A percentile compares a stretch with the other conserved stretches of the same genome.
Evolutionary conservation across 2,888 invertebrate species (phyloP).

Genomic region (Thysanoteuthis rhombus): DNA sequence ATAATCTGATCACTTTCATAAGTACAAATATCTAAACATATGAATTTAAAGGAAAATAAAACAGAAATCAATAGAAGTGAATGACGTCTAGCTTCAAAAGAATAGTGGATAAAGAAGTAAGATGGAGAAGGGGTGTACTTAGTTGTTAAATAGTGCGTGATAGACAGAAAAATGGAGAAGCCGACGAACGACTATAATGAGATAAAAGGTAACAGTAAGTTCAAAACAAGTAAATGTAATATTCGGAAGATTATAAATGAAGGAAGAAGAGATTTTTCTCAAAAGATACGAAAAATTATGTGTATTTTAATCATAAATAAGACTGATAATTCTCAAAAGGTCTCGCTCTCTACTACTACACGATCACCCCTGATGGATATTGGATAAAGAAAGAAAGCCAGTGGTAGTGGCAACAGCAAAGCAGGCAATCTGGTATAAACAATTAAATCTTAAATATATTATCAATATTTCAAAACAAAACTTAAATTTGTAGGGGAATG

Average conservation of each 20-base stretch:
- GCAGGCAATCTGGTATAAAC: not conserved
- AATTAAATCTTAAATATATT: not conserved
- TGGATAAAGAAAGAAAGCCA: not conserved
- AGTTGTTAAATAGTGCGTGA: constrained; percentile 12
- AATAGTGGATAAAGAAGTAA: not conserved
- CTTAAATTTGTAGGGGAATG: not conserved
- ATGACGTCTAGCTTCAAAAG: constrained; percentile 12
- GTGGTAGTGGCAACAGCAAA: not conserved
- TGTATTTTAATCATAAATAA: not conserved
- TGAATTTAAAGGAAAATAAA: not conserved
- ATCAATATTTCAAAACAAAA: not conserved
- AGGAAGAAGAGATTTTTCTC: not conserved
- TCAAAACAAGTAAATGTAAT: not conserved
- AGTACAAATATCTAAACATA: not conserved
- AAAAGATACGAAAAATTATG: not conserved
- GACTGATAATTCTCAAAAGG: not conserved
- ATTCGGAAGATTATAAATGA: not conserved
- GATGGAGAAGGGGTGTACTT: constrained; percentile 12
- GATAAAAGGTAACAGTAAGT: not conserved
- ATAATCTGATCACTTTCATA: not conserved
- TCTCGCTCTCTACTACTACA: not conserved
- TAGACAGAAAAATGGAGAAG: constrained; percentile 12
- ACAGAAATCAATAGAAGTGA: not conserved
- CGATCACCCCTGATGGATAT: not conserved
- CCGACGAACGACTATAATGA: not conserved